Evolutionary conservation across 2,113 vertebrate species (phyloP), one percentile per base, ranked within the genome.

Genomic region (Callipepla squamata): DNA sequence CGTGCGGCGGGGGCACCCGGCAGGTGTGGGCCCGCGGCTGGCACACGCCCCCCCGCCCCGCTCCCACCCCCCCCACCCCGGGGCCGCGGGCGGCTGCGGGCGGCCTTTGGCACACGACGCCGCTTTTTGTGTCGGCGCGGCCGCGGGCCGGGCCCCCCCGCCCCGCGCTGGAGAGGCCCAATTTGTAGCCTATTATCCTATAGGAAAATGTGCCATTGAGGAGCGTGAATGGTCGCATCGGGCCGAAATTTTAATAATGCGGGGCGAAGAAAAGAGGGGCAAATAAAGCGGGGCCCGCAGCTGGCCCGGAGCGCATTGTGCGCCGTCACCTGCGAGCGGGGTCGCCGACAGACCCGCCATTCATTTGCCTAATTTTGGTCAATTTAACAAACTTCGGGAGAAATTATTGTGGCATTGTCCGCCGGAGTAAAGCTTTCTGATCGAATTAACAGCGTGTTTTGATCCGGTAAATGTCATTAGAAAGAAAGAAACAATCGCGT

Each of bases 391-490:
- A 99, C 98, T 99, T 99, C 98, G 98, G 98, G 98, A 99, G 98
- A 99, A 99, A 99, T 99, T 98, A 99, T 99, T 98, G 98, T 98
- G 99, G 98, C 97, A 99, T 99, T 99, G 99, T 99, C 98, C 98
- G 97, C 98, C 98, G 99, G 99, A 98, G 98, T 98, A 98, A 99
- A 99, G 99, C 99, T 98, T 99, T 99, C 99, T 99, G 99, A 99
- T 99, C 99, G 99, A 99, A 99, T 99, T 99, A 99, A 99, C 98
- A 99, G 98, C 98, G 98, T 98, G 99, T 99, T 99, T 99, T 99
- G 99, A 99, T 99, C 99, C 99, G 99, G 99, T 99, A 99, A 99
- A 99, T 99, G 99, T 99, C 99, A 99, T 99, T 99, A 99, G 98
- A 99, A 98, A 98, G 98, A 98, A 98, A 99, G 99, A 99, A 99